Evolutionary conservation across 2,888 invertebrate species (phyloP).

Genomic region (Cancer borealis): DNA sequence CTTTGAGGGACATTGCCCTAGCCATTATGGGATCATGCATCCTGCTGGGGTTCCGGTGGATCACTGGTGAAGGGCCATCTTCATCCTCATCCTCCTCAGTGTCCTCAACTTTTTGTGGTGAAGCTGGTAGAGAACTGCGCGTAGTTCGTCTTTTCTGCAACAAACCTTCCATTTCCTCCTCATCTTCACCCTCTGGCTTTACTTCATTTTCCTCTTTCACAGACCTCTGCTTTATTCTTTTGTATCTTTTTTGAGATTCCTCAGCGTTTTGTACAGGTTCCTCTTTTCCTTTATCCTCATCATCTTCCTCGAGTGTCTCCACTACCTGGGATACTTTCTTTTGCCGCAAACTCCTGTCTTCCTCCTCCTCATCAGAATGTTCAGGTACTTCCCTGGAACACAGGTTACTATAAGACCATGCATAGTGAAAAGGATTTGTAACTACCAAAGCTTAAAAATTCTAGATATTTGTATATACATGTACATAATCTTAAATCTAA

Average conservation of each 20-base stretch:
- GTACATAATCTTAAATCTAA: too few relatives aligned
- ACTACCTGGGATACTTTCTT: slow-evolving; percentile 38
- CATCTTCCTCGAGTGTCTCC: neutral
- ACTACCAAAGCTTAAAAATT: too few relatives aligned
- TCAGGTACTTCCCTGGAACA: slow-evolving; percentile 60
- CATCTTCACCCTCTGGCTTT: slow-evolving; percentile 23
- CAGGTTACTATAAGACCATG: neutral
- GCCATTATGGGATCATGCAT: slow-evolving; percentile 59
- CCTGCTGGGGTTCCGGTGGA: neutral
- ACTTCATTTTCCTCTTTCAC: slow-evolving; percentile 47
- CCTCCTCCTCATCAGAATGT: slow-evolving; percentile 56
- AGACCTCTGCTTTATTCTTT: slow-evolving; percentile 10
- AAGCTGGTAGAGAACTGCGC: slow-evolving; percentile 48
- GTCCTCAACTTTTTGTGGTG: slow-evolving; percentile 71
- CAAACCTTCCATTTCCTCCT: slow-evolving; percentile 58
- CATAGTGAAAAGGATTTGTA: neutral
- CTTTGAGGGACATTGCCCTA: slow-evolving; percentile 29
- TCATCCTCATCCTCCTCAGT: slow-evolving; percentile 58
- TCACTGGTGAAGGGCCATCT: slow-evolving; percentile 27
- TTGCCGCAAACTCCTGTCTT: slow-evolving; percentile 10
- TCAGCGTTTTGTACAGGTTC: slow-evolving; percentile 37
- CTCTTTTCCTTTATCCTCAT: slow-evolving; percentile 44
- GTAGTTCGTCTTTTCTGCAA: slow-evolving; percentile 62
- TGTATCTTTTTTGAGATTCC: slow-evolving; percentile 31
- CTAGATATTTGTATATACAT: too few relatives aligned